phyloP scores from a whole-genome alignment of 2,797 vertebrate genomes.

The Coilia nasus region DNA sequence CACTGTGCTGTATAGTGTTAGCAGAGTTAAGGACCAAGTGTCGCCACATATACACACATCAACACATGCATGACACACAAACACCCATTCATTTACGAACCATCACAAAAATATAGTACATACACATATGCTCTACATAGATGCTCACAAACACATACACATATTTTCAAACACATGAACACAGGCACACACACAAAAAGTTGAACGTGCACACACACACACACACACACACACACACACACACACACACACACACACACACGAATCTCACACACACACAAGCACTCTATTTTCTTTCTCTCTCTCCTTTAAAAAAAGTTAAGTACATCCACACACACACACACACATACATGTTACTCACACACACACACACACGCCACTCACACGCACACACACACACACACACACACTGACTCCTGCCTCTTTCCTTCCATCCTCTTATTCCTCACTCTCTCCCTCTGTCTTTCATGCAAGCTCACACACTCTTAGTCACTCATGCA shows the following conservation, averaged over 20 bases:
- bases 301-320: slow-evolving; percentile 16
- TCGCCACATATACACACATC: background rate
- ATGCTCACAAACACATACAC: background rate
- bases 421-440: background rate
- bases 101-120: slow-evolving; percentile 29
- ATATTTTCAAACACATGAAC: background rate
- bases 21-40: slow-evolving; percentile 57
- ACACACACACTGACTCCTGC: slow-evolving; percentile 41
- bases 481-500: slow-evolving; percentile 26
- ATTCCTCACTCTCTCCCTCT: background rate
- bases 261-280: background rate
- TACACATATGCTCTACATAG: slow-evolving; percentile 9
- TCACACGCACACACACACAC: slow-evolving; percentile 27
- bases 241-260: slow-evolving; percentile 35
- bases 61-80: no score
- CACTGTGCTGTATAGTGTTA: slow-evolving; percentile 61
- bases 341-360: background rate
- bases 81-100: background rate
- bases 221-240: slow-evolving; percentile 42
- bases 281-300: slow-evolving; percentile 31
- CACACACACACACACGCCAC: slow-evolving; percentile 35
- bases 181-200: no score
- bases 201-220: slow-evolving; percentile 38
- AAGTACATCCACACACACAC: background rate
- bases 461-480: slow-evolving; percentile 46